phyloP scores from a whole-genome alignment of 2,113 vertebrate genomes.

The Archocentrus centrarchus region DNA sequence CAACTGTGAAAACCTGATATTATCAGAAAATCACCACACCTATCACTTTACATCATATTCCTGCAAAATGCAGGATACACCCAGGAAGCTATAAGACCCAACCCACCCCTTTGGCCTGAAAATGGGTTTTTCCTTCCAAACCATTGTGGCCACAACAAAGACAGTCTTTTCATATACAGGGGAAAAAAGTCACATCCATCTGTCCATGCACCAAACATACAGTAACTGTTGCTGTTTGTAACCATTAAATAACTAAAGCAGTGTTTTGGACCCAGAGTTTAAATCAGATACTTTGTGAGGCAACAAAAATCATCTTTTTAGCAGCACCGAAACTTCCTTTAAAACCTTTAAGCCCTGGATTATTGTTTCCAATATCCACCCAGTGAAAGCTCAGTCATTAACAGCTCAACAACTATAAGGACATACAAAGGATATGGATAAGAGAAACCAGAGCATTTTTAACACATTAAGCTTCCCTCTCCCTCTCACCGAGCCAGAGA shows the following conservation, averaged over 20 bases:
- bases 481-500: neutral
- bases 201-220: neutral
- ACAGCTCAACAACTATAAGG: neutral
- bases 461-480: too few species aligned
- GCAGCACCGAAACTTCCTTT: neutral
- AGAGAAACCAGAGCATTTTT: neutral
- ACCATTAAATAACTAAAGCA: neutral
- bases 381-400: neutral
- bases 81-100: neutral
- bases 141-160: too few species aligned
- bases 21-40: neutral
- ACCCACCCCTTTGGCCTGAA: neutral
- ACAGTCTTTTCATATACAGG: neutral
- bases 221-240: neutral
- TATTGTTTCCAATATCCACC: neutral
- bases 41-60: neutral
- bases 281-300: neutral
- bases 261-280: neutral
- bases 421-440: neutral
- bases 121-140: neutral
- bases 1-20: fast-evolving
- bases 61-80: neutral
- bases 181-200: neutral
- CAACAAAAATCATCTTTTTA: neutral
- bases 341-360: neutral